Percentiles rank a stretch among this genome's conserved stretches.
These are phyloP conservation scores for Trichonephila inaurata DNA, from an alignment of 1,140 invertebrate genomes.

Conservation along the genomic window DNA sequence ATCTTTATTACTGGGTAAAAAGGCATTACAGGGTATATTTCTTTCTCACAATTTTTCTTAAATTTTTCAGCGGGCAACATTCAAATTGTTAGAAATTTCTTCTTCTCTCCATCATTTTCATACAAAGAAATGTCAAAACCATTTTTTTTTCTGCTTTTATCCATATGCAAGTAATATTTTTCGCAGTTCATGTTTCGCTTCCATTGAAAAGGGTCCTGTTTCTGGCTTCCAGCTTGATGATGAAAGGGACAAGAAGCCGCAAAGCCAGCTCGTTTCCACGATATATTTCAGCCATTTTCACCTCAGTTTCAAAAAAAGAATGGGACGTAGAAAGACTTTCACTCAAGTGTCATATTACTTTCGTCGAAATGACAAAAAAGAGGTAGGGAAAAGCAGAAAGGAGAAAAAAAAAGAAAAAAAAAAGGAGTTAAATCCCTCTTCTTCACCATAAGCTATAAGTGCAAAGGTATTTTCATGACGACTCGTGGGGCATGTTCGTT, in stretches of 20 bases:
- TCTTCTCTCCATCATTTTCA: background rate
- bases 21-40: too few species aligned
- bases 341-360: slow-evolving; percentile 69
- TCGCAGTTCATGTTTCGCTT: slow-evolving; percentile 6
- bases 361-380: slow-evolving; percentile 27
- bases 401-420: background rate
- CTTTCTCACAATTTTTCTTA: too few species aligned
- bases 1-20: too few species aligned
- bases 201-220: slow-evolving; percentile 7
- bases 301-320: slow-evolving; percentile 33
- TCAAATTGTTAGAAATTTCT: too few species aligned
- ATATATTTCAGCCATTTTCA: slow-evolving; percentile 35
- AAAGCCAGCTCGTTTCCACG: slow-evolving; percentile 34
- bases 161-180: background rate
- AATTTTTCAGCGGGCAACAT: too few species aligned
- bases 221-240: background rate
- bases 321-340: slow-evolving; percentile 31
- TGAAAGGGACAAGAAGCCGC: slow-evolving; percentile 16
- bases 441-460: slow-evolving; percentile 8
- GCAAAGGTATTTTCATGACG: slow-evolving; percentile 27
- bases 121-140: background rate
- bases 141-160: background rate
- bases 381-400: background rate
- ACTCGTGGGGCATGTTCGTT: slow-evolving; percentile 16
- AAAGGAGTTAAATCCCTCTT: slow-evolving; percentile 46